Base-by-base conservation (phyloP, 2,888 invertebrate genomes). In the Reticulitermes lucifugus region DNA sequence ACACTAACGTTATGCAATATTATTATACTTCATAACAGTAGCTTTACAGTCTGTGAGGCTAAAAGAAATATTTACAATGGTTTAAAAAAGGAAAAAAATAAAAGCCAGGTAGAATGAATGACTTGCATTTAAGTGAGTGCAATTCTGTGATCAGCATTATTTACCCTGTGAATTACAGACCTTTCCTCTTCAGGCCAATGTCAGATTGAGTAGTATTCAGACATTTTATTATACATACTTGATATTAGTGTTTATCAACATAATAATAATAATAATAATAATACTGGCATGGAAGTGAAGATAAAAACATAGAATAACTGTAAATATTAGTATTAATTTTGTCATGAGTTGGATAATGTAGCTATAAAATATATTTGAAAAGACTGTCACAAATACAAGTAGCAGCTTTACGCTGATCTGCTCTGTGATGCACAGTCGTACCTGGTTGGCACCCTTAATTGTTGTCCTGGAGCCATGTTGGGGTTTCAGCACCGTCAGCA, bases 61-160 rank as follows among this genome's bases (percentile, higher is more conserved):
- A 25, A 41, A 35, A 65, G 25, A 60, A 65, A 77, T 75, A 71
- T 65, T 65, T 65, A 65, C 65, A 59, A 70, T 86, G 86, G 85
- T 85, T 83, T 79, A 85, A 84, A 86, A 51, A 86, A 51, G 29
- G 80, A 55, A 70, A 85, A 46, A 83, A 83, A 79, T 51, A 85
- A 86, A 86, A 85, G n/a, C 82, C 86, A 86, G 83, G 82, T 86
- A 84, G 86, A 86, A 83, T 83, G 85, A 85, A 59, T 84, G 85
- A 80, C 82, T 46, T 46, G 41, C 2, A 65, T 73, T 25, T 46
- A 46, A n/a, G 51, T 51, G 43, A 51, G 46, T 77, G 25, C n/a
- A 46, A 77, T n/a, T 46, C n/a, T 43, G 7, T 77, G 46, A 46
- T 46, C 22, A 10, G 51, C 6, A 51, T 22, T 77, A n/a, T n/a